Evolutionary conservation across 1,140 invertebrate genomes (phyloP).

Genomic region (Sminthurides bifidus): DNA sequence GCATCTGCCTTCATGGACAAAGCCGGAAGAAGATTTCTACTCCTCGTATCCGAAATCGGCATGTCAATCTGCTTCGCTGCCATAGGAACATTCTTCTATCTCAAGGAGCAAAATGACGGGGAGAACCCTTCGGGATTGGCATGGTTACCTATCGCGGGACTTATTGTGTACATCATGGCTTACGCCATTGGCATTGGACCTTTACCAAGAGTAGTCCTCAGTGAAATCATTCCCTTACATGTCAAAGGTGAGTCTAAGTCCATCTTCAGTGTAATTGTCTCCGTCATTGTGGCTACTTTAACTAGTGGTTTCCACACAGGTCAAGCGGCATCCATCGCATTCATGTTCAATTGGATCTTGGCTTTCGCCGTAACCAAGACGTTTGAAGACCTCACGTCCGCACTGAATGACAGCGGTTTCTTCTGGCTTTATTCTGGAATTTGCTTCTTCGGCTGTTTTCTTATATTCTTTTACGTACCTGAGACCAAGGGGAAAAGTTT

Average conservation of each 20-base stretch:
- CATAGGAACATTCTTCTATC: constrained; percentile 30
- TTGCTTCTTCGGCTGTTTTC: constrained; percentile 37
- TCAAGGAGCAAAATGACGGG: constrained; percentile 14
- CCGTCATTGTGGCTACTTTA: neutral
- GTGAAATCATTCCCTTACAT: constrained; percentile 39
- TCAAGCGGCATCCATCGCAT: constrained; percentile 40
- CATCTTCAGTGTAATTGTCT: neutral
- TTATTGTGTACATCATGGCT: constrained; percentile 40
- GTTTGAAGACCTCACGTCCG: constrained; percentile 32
- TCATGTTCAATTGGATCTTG: constrained; percentile 40
- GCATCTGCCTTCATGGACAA: constrained; percentile 38
- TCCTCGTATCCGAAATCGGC: constrained; percentile 37
- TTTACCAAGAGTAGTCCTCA: constrained; percentile 90
- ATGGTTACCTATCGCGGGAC: constrained; percentile 38
- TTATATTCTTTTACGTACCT: constrained; percentile 50
- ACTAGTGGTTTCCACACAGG: constrained; percentile 27
- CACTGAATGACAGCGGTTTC: constrained; percentile 34
- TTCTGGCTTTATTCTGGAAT: constrained; percentile 44
- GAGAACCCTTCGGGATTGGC: constrained; percentile 28
- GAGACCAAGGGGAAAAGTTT: constrained; percentile 59
- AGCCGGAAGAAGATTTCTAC: constrained; percentile 37
- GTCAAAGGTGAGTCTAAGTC: constrained; percentile 18
- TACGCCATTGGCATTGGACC: constrained; percentile 37
- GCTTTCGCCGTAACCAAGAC: constrained; percentile 46
- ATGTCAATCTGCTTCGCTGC: constrained; percentile 28